Base-by-base conservation (phyloP, 2,888 invertebrate genomes). In the Cordilura impudica region DNA sequence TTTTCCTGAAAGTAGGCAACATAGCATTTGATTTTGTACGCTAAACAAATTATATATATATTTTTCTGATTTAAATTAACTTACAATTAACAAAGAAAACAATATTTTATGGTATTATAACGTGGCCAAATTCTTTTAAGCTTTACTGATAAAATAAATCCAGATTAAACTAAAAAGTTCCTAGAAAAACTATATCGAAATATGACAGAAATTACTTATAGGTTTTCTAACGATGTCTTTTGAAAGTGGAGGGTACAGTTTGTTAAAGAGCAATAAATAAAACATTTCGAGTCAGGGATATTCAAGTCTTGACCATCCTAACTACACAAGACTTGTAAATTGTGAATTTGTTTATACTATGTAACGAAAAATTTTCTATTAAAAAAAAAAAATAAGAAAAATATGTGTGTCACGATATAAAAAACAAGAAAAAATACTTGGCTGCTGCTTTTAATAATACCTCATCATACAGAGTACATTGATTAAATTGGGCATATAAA, bases 401-500 rank as follows among this genome's bases (percentile, higher is more conserved):
- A 5, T 39, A 60, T 51, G 12, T 51, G 39, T 51, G 60, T 39
- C 70, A 51, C 49, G n/a, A n/a, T 54, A 35, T n/a, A n/a, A n/a
- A n/a, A n/a, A n/a, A n/a, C n/a, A 56, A 26, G 8, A 3, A 35
- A 58, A 39, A 23, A 19, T 4, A 21, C 5, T 31, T 45, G 8
- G 23, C 23, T 47, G 60, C 61, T 72, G 43, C 51, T 35, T 67
- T 49, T 61, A 71, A 72, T 71, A 70, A 66, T 51, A 70, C 51
- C 58, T 49, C 39, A 58, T 63, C 61, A 61, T 43, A 72, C n/a
- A n/a, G n/a, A n/a, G n/a, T 16, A 29, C 35, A 63, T 70, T 73
- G 16, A 73, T 69, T 73, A 72, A 69, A 73, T 78, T 67, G 67
- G 69, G 51, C 63, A 43, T 63, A 67, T 69, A 63, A 72, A 67